Conservation (phyloP, 2,113 vertebrate genomes). For the Chaetodon auriga region DNA sequence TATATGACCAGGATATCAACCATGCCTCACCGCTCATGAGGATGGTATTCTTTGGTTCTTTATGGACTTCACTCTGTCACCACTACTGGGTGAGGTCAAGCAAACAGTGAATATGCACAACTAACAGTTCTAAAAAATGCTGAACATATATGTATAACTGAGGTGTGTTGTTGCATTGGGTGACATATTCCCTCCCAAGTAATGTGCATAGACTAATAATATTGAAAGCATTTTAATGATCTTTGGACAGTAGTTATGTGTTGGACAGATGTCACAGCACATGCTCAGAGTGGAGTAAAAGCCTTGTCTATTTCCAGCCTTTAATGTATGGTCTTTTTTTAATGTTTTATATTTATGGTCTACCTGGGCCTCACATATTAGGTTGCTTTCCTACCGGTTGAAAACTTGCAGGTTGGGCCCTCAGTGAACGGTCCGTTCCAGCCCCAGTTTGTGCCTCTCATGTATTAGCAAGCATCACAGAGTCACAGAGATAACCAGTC, state of each 20-base stretch:
- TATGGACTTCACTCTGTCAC: not conserved
- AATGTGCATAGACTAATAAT: not conserved
- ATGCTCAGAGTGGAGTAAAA: not conserved
- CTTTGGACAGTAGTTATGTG: not conserved
- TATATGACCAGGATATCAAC: not conserved
- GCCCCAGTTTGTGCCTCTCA: not conserved
- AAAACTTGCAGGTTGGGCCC: not conserved
- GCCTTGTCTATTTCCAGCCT: not conserved
- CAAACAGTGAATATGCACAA: not conserved
- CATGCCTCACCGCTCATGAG: not conserved
- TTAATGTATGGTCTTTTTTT: not conserved
- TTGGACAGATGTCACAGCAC: not conserved
- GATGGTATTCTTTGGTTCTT: not conserved
- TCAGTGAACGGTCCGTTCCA: not conserved
- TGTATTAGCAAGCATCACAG: not conserved
- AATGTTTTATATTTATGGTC: too few relatives aligned
- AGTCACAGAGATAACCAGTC: not conserved
- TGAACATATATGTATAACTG: not conserved
- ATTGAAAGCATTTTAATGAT: not conserved
- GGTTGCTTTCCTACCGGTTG: not conserved
- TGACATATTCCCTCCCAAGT: not conserved
- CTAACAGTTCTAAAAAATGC: not conserved
- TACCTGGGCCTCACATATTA: not conserved
- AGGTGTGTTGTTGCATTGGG: not conserved
- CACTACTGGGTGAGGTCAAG: not conserved